Percentiles rank a stretch among this genome's conserved stretches.
Conservation (phyloP, 2,888 invertebrate species). For the Clanis bilineata region DNA sequence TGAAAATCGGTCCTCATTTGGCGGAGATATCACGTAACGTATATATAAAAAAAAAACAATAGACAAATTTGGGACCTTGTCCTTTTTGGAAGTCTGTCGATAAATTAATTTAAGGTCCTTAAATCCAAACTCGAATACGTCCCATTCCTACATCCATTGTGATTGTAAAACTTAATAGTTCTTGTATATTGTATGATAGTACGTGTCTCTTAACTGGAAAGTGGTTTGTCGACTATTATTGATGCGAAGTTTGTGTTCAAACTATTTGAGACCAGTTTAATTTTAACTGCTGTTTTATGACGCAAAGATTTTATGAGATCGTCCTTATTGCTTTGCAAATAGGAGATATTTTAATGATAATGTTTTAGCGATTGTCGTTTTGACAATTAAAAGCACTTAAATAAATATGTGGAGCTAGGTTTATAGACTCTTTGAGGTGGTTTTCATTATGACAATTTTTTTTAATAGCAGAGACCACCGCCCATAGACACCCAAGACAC, state of each 20-base stretch:
- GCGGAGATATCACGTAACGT: no score
- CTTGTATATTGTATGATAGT: conserved; percentile 14
- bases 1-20: no score
- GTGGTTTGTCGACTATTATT: conserved; percentile 11
- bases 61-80: no score
- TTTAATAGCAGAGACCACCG: no score
- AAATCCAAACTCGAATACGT: background rate
- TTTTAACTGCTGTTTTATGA: conserved; percentile 2
- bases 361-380: background rate
- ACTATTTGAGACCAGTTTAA: conserved; percentile 1
- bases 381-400: background rate
- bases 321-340: background rate
- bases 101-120: background rate
- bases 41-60: no score
- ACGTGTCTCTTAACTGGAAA: conserved; percentile 13
- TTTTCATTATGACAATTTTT: no score
- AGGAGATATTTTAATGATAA: background rate
- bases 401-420: no score
- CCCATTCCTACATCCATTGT: conserved; percentile 9
- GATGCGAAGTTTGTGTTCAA: background rate
- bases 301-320: background rate
- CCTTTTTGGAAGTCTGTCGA: no score
- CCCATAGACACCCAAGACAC: no score
- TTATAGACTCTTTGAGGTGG: no score
- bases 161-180: conserved; percentile 17